Evolutionary conservation across 1,140 invertebrate genomes (phyloP), one percentile per base, ranked within the genome.

Genomic region (Artemia franciscana): DNA sequence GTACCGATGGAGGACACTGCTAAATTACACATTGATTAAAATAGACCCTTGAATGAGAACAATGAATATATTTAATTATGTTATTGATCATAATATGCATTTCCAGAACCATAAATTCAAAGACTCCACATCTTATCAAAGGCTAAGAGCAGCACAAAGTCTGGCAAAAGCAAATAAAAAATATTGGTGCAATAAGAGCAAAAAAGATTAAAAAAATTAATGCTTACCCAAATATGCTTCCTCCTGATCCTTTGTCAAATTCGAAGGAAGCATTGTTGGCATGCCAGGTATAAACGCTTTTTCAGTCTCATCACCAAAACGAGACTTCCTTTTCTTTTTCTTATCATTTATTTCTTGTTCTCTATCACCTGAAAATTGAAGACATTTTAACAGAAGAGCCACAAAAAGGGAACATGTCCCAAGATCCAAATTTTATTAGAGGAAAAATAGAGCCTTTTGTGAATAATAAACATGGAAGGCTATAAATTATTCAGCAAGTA

Each of bases 211-310:
- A 60, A 12, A 24, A 62, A 28, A 25, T 65, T 15, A 58, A 64
- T 65, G 85, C 85, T 89, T 85, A 97, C 91, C 82, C 72, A 98
- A 78, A 77, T 97, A 97, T 67, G 91, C 91, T 72, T 85, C 83
- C 75, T 96, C 90, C 77, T 98, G 92, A 64, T 91, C 85, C 67
- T 84, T 82, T 65, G 86, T 89, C 66, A 97, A 77, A 67, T 91
- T 91, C 63, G 85, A 82, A 9, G 94, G 93, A 67, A 98, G 77
- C 65, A 94, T 88, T 28, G 93, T 97, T 51, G 94, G 94, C 72
- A 73, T 73, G 57, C 80, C 93, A 25, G 92, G 91, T 76, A 98
- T 95, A 73, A 95, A 91, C 24, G 91, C 91, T 77, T 95, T 95
- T 70, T 95, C 91, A 74, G 91, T 87, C 73, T 91, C 88, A 69